These are phyloP conservation scores for Prenolepis imparis DNA, from an alignment of 2,888 invertebrate species.

Conservation along the genomic window DNA sequence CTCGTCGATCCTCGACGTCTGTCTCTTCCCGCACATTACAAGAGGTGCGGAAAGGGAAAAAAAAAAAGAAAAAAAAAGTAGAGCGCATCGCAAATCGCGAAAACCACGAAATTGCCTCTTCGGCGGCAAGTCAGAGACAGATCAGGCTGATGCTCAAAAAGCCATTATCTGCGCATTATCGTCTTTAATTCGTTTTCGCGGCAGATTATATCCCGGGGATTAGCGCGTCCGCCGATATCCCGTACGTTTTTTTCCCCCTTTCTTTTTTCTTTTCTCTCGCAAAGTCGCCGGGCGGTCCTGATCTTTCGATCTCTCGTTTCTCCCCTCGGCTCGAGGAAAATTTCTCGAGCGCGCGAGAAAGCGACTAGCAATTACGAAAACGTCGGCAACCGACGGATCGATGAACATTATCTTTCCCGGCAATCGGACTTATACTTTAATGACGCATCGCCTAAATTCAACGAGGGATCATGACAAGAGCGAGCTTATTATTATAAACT, in stretches of 20 bases:
- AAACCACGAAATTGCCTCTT: constrained; percentile 79
- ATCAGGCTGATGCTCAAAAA: constrained; percentile 75
- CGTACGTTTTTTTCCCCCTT: constrained; percentile 39
- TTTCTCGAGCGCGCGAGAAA: constrained; percentile 57
- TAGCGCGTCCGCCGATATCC: constrained; percentile 62
- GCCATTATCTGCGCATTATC: constrained; percentile 79
- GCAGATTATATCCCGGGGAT: constrained; percentile 72
- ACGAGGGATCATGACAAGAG: constrained; percentile 5
- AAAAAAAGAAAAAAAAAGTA: not conserved
- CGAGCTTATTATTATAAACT: constrained; percentile 58
- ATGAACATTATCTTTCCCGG: constrained; percentile 63
- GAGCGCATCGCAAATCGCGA: constrained; percentile 68
- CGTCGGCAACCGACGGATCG: constrained; percentile 70
- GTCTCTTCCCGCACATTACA: not conserved
- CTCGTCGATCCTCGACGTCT: constrained; percentile 28
- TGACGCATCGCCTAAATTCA: constrained; percentile 61
- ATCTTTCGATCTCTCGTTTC: constrained; percentile 64
- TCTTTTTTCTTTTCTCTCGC: constrained; percentile 5
- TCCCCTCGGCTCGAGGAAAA: constrained; percentile 35
- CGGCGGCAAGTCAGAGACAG: constrained; percentile 78
- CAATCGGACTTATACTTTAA: constrained; percentile 68
- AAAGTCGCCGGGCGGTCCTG: constrained; percentile 45
- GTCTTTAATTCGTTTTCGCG: constrained; percentile 79
- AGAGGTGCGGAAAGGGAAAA: constrained; percentile 9
- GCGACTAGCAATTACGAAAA: constrained; percentile 77